These are phyloP conservation scores for Vanacampus margaritifer DNA, from an alignment of 2,113 vertebrate species.

Conservation along the genomic window DNA sequence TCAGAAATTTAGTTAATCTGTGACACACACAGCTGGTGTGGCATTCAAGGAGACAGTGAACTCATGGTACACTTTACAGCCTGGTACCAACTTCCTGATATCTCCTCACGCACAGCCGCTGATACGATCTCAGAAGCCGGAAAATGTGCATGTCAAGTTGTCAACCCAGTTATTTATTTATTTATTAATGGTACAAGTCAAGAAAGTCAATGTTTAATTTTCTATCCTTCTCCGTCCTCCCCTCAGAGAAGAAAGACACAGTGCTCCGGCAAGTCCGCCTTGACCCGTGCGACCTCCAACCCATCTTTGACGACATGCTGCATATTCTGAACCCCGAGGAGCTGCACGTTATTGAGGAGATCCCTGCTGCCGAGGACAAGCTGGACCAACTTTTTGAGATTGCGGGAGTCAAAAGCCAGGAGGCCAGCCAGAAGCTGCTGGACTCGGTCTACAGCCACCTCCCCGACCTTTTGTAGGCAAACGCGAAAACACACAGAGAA, in stretches of 20 bases:
- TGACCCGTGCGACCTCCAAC: constrained; percentile 95
- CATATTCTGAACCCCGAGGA: constrained; percentile 94
- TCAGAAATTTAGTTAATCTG: too few species aligned
- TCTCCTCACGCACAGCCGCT: too few species aligned
- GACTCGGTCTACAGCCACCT: constrained; percentile 98
- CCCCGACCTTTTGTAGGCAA: constrained; percentile 84
- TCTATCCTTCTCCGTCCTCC: neutral
- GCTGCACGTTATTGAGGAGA: constrained; percentile 88
- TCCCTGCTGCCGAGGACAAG: constrained; percentile 89
- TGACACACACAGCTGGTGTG: too few species aligned
- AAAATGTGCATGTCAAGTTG: too few species aligned
- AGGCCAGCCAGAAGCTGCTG: constrained; percentile 95
- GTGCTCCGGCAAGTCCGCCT: constrained; percentile 94
- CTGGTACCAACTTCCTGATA: too few species aligned
- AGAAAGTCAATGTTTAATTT: neutral
- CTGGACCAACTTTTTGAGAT: constrained; percentile 94
- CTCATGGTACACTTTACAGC: too few species aligned
- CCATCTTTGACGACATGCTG: constrained; percentile 97
- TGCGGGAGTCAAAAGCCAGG: constrained; percentile 93
- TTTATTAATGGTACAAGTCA: neutral
- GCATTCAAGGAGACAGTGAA: too few species aligned
- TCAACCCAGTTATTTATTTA: neutral
- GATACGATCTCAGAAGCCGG: too few species aligned
- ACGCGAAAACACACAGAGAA: neutral
- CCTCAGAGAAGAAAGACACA: constrained; percentile 95